Percentiles rank a stretch among this genome's conserved stretches.
Conservation (phyloP, 2,888 invertebrate genomes). For the Criorhina ranunculi region DNA sequence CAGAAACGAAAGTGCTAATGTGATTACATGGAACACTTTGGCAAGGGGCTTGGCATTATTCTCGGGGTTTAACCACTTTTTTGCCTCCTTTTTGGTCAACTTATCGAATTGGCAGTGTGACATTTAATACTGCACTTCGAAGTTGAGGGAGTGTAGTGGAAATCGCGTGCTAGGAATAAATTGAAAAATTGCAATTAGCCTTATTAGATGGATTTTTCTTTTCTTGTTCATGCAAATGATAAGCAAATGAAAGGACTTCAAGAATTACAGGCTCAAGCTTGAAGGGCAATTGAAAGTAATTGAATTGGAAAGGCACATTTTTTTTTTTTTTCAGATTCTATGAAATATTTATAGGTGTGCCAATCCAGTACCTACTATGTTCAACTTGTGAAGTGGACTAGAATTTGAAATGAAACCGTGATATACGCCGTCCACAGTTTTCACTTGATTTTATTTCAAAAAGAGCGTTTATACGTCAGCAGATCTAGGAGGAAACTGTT, state of each 20-base stretch:
- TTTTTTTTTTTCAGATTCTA: not conserved
- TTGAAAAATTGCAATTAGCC: slow-evolving; percentile 65
- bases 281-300: slow-evolving; percentile 42
- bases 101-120: slow-evolving; percentile 46
- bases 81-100: slow-evolving; percentile 36
- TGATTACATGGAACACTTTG: not conserved
- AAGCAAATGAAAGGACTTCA: slow-evolving; percentile 16
- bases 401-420: no score
- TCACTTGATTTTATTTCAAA: no score
- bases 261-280: slow-evolving; percentile 35
- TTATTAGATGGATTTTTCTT: slow-evolving; percentile 29
- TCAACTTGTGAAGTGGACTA: not conserved
- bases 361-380: not conserved
- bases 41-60: not conserved
- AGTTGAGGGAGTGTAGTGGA: not conserved
- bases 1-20: not conserved
- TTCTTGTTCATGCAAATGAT: slow-evolving; percentile 41
- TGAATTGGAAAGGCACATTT: slow-evolving; percentile 9
- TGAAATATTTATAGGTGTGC: slow-evolving; percentile 21
- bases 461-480: no score
- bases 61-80: slow-evolving; percentile 35
- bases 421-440: no score
- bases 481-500: no score
- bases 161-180: slow-evolving; percentile 61
- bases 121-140: slow-evolving; percentile 52